These are phyloP conservation scores for Rousettus madagascariensis DNA, from an alignment of 2,797 vertebrate genomes.

Conservation along the genomic window DNA sequence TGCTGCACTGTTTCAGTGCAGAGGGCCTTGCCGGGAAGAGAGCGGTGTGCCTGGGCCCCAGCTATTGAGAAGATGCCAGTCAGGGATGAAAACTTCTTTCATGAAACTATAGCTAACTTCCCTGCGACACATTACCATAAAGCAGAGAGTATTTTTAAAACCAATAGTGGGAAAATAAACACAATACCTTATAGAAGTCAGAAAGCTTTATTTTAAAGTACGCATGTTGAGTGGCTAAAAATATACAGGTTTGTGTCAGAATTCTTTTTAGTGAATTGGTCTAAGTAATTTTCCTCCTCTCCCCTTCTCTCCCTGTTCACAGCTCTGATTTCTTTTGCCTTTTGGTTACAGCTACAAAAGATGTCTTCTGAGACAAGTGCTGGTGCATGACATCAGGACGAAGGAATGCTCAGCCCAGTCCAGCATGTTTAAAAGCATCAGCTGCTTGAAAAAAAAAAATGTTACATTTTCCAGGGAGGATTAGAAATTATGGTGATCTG, in stretches of 20 bases:
- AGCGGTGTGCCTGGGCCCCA: slow-evolving; percentile 86
- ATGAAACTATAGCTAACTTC: slow-evolving; percentile 86
- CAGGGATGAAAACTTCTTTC: slow-evolving; percentile 89
- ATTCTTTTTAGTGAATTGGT: slow-evolving; percentile 78
- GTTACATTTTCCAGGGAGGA: slow-evolving; percentile 81
- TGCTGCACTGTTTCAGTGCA: slow-evolving; percentile 86
- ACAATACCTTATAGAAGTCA: slow-evolving; percentile 78
- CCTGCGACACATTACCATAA: slow-evolving; percentile 86
- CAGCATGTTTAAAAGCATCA: slow-evolving; percentile 82
- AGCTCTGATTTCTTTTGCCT: slow-evolving; percentile 87
- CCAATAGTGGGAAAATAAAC: slow-evolving; percentile 80
- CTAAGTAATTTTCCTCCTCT: slow-evolving; percentile 68
- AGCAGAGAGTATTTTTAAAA: slow-evolving; percentile 82
- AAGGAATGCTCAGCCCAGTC: slow-evolving; percentile 84
- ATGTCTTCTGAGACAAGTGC: slow-evolving; percentile 87
- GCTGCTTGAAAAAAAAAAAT: slow-evolving; percentile 82
- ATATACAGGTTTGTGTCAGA: slow-evolving; percentile 74
- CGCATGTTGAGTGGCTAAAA: slow-evolving; percentile 75
- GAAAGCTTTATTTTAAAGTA: slow-evolving; percentile 75
- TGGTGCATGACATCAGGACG: slow-evolving; percentile 86
- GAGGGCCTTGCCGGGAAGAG: slow-evolving; percentile 88
- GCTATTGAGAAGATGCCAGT: slow-evolving; percentile 89
- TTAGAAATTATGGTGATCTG: slow-evolving; percentile 70
- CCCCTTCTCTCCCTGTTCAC: slow-evolving; percentile 70
- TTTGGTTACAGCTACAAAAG: slow-evolving; percentile 88